Percentiles rank a stretch among this genome's conserved stretches.
phyloP scores from a whole-genome alignment of 2,113 vertebrate genomes.

The Syngnathus scovelli region DNA sequence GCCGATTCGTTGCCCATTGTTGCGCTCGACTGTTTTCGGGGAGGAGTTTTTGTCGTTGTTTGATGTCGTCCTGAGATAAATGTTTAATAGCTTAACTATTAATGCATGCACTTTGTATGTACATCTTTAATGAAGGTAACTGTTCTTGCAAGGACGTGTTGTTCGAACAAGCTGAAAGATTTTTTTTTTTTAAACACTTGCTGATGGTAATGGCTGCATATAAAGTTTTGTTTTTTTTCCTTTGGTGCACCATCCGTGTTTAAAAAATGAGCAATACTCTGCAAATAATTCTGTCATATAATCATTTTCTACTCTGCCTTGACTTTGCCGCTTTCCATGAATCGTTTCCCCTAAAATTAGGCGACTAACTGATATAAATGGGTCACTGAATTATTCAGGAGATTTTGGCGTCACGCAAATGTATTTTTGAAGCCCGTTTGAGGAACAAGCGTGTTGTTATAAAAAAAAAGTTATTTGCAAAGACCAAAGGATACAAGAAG shows the following conservation, averaged over 20 bases:
- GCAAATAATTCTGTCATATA: too few species aligned
- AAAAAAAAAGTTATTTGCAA: constrained; percentile 9
- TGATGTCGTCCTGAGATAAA: background rate
- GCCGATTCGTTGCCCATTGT: constrained; percentile 4
- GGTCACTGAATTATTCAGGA: constrained; percentile 24
- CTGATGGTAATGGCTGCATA: too few species aligned
- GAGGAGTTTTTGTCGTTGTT: background rate
- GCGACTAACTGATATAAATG: constrained; percentile 27
- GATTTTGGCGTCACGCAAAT: constrained; percentile 18
- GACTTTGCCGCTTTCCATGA: constrained; percentile 15
- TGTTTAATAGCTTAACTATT: background rate
- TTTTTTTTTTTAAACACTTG: too few species aligned
- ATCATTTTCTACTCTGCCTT: background rate
- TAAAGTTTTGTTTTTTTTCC: too few species aligned
- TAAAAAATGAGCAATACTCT: too few species aligned
- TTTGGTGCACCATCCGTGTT: too few species aligned
- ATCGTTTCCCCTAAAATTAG: constrained; percentile 19
- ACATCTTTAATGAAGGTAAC: constrained; percentile 3
- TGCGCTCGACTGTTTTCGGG: background rate
- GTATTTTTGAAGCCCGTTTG: constrained; percentile 31
- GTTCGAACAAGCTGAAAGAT: too few species aligned
- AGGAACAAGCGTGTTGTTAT: constrained; percentile 21
- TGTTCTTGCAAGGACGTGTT: background rate
- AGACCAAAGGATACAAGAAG: constrained; percentile 2
- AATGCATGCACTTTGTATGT: background rate